Conservation (phyloP, 1,140 invertebrate species). For the Tigriopus japonicus region DNA sequence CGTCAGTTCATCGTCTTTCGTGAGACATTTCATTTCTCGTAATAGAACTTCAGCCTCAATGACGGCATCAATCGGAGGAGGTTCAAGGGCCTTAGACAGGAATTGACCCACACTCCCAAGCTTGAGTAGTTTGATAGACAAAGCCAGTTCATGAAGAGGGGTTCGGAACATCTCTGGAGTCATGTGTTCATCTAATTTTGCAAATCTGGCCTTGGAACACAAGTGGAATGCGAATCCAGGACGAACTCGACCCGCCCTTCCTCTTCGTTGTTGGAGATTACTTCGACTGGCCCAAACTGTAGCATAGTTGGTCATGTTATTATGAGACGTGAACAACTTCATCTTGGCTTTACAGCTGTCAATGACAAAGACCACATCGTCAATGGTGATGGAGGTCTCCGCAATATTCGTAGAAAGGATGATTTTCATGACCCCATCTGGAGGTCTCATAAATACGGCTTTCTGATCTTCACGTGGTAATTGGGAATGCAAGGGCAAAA, state of each 20-base stretch:
- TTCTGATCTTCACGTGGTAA: constrained; percentile 73
- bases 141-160: constrained; percentile 69
- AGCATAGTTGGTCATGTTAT: constrained; percentile 86
- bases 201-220: constrained; percentile 49
- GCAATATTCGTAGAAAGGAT: constrained; percentile 81
- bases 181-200: constrained; percentile 65
- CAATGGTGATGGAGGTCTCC: constrained; percentile 86
- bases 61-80: constrained; percentile 79
- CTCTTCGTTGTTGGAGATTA: constrained; percentile 74
- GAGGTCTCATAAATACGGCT: constrained; percentile 59
- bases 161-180: constrained; percentile 91
- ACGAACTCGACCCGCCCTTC: constrained; percentile 68
- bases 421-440: constrained; percentile 50
- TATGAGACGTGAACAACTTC: constrained; percentile 84
- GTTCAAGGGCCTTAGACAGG: constrained; percentile 76
- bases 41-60: constrained; percentile 59
- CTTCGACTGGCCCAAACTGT: constrained; percentile 81
- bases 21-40: constrained; percentile 66
- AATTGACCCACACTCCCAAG: constrained; percentile 78
- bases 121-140: constrained; percentile 66
- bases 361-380: constrained; percentile 89
- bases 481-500: constrained; percentile 74
- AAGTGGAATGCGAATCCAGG: constrained; percentile 76
- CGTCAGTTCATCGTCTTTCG: constrained; percentile 60
- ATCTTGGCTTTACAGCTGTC: constrained; percentile 88